Evolutionary conservation across 2,888 invertebrate species (phyloP).

Genomic region (Spicauda simplicius): DNA sequence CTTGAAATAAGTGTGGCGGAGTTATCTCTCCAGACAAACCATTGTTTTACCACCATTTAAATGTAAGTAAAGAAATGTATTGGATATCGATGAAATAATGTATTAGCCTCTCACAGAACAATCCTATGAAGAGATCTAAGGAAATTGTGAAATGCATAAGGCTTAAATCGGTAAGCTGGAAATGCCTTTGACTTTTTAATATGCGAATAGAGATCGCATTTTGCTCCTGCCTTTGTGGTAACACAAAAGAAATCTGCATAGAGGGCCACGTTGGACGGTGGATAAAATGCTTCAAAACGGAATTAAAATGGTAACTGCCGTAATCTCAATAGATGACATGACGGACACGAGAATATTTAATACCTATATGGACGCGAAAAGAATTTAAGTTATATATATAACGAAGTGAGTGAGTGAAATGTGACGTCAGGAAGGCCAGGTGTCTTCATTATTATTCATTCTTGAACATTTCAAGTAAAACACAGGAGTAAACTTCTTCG

Average conservation of each 20-base stretch:
- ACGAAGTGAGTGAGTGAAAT: too few relatives aligned
- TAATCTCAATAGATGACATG: background rate
- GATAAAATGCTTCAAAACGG: conserved; percentile 22
- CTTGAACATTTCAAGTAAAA: too few relatives aligned
- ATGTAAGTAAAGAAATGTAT: too few relatives aligned
- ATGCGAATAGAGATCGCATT: conserved; percentile 18
- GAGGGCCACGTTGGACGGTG: conserved; percentile 10
- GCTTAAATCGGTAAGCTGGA: conserved; percentile 22
- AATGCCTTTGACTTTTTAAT: conserved; percentile 24
- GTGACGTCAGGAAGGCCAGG: too few relatives aligned
- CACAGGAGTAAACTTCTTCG: too few relatives aligned
- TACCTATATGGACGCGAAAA: too few relatives aligned
- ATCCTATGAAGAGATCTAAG: background rate
- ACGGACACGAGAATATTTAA: too few relatives aligned
- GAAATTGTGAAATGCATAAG: conserved; percentile 9
- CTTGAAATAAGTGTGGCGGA: too few relatives aligned
- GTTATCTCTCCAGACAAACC: too few relatives aligned
- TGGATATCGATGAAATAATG: background rate
- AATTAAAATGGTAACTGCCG: conserved; percentile 7
- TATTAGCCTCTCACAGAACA: background rate
- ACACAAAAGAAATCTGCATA: conserved; percentile 32
- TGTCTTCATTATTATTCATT: too few relatives aligned
- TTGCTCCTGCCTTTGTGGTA: conserved; percentile 16
- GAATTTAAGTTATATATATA: too few relatives aligned
- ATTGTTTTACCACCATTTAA: too few relatives aligned